Conservation (phyloP, 2,888 invertebrate species). For the Scrobipalpa atriplicella region DNA sequence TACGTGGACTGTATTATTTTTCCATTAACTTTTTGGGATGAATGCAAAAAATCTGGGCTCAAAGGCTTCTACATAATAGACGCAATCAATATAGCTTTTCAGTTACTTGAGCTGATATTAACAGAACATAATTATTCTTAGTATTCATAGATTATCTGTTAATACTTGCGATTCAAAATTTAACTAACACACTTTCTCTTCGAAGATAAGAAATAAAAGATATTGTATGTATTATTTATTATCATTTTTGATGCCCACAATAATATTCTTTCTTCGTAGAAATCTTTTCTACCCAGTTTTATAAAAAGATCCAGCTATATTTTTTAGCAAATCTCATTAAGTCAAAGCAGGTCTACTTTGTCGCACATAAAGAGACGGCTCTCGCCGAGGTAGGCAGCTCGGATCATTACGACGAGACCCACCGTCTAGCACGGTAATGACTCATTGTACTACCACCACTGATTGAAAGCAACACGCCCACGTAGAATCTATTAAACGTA, state of each 20-base stretch:
- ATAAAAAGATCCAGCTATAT: too few relatives aligned
- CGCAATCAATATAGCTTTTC: not conserved
- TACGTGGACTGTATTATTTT: conserved; percentile 62
- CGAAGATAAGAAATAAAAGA: too few relatives aligned
- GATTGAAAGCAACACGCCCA: conserved; percentile 35
- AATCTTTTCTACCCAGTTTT: too few relatives aligned
- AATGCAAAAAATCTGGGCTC: conserved; percentile 31
- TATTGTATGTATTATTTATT: too few relatives aligned
- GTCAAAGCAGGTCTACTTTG: conserved; percentile 23
- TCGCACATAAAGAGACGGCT: conserved; percentile 25
- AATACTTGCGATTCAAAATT: too few relatives aligned
- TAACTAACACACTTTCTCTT: too few relatives aligned
- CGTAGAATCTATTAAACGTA: conserved; percentile 33
- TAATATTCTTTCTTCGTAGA: too few relatives aligned
- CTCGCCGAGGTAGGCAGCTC: conserved; percentile 30
- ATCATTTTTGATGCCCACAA: too few relatives aligned
- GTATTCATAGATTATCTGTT: too few relatives aligned
- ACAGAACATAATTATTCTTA: not conserved
- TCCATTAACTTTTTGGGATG: conserved; percentile 62
- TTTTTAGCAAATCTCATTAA: conserved; percentile 24
- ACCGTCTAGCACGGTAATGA: conserved; percentile 35
- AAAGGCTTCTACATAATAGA: not conserved
- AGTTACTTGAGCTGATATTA: too few relatives aligned
- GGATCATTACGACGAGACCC: conserved; percentile 32
- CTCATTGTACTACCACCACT: conserved; percentile 33